phyloP scores from a whole-genome alignment of 1,140 invertebrate genomes.

The Meloidogyne floridensis region DNA sequence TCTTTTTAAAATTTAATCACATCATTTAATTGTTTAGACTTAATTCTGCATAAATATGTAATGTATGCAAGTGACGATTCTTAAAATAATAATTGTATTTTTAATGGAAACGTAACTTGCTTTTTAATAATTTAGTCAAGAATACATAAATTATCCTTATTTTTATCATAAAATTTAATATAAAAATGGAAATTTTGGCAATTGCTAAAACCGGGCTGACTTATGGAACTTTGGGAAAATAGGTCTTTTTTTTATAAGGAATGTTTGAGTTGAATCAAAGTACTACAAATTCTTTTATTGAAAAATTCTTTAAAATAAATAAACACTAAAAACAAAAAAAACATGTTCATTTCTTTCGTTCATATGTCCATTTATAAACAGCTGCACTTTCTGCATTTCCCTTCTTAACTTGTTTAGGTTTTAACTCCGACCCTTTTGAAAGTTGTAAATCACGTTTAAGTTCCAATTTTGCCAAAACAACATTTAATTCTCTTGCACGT shows the following conservation, averaged over 20 bases:
- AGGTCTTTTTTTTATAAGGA: no score
- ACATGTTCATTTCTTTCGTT: constrained; percentile 73
- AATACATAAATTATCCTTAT: neutral
- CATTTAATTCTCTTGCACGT: constrained; percentile 78
- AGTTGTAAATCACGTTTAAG: constrained; percentile 75
- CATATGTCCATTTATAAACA: constrained; percentile 82
- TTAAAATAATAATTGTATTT: neutral
- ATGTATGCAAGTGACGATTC: neutral
- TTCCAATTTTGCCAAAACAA: constrained; percentile 83
- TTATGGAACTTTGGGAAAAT: no score
- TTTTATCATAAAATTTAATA: neutral
- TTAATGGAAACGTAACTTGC: neutral
- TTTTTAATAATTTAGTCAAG: neutral
- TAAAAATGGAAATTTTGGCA: no score
- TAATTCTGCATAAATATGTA: neutral
- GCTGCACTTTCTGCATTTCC: constrained; percentile 77
- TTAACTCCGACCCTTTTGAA: constrained; percentile 59
- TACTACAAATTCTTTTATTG: neutral
- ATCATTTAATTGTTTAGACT: neutral
- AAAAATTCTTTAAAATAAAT: constrained; percentile 1
- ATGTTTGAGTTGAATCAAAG: neutral
- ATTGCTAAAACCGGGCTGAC: no score
- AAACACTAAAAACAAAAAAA: neutral
- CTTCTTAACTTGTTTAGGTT: constrained; percentile 73
- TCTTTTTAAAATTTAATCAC: neutral